Evolutionary conservation across 2,888 invertebrate genomes (phyloP).

Genomic region (Zootermopsis nevadensis): DNA sequence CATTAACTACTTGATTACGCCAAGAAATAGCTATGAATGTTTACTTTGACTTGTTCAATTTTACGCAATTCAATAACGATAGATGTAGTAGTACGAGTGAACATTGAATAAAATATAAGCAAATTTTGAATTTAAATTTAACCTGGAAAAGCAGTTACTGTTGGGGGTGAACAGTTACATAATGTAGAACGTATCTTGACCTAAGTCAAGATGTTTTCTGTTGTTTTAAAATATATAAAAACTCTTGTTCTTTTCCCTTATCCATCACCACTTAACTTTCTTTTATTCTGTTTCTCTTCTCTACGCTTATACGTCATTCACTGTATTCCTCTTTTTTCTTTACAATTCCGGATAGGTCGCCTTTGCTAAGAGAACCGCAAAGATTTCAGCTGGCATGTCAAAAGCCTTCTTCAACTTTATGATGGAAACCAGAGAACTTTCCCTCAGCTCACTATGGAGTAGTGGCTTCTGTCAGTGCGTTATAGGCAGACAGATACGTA

Average conservation of each 20-base stretch:
- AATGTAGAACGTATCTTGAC: background rate
- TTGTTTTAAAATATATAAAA: background rate
- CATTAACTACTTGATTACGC: too few relatives aligned
- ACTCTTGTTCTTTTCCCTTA: background rate
- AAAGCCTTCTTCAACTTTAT: background rate
- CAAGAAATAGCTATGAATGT: too few relatives aligned
- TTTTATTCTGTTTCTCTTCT: background rate
- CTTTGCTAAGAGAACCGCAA: background rate
- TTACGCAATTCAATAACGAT: too few relatives aligned
- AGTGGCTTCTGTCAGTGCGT: background rate
- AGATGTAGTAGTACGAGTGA: too few relatives aligned
- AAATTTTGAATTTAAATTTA: too few relatives aligned
- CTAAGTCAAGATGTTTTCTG: background rate
- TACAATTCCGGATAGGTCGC: background rate
- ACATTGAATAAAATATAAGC: too few relatives aligned
- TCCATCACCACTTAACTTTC: background rate
- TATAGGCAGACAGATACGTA: background rate
- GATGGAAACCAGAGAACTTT: conserved; percentile 28
- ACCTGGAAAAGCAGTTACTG: too few relatives aligned
- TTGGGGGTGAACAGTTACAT: too few relatives aligned
- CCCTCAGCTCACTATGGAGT: background rate
- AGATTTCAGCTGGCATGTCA: background rate
- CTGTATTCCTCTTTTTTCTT: background rate
- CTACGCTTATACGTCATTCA: background rate
- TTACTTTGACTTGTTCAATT: too few relatives aligned